These are phyloP conservation scores for Anarrhichthys ocellatus DNA, from an alignment of 2,113 vertebrate species.

Conservation along the genomic window DNA sequence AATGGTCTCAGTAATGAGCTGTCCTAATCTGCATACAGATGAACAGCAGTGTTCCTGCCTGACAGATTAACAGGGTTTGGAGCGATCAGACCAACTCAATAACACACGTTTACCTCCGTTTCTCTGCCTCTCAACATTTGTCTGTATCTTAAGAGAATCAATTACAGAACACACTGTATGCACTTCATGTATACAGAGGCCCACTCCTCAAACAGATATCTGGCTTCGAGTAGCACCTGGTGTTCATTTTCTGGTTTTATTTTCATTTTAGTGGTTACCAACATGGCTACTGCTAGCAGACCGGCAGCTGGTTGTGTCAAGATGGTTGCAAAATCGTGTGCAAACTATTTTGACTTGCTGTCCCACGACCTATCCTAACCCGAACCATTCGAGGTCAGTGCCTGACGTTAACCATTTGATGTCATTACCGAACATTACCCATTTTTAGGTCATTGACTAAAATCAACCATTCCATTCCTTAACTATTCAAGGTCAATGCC, in stretches of 20 bases:
- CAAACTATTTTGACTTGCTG: no score
- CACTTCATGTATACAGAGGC: background rate
- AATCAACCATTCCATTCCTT: no score
- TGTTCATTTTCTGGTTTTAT: background rate
- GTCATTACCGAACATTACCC: no score
- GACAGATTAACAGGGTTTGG: slow-evolving; percentile 30
- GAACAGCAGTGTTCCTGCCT: slow-evolving; percentile 37
- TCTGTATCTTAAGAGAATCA: background rate
- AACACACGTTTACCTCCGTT: slow-evolving; percentile 23
- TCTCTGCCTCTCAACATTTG: background rate
- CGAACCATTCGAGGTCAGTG: no score
- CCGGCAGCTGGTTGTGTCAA: no score
- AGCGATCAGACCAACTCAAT: slow-evolving; percentile 28
- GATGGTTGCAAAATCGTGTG: no score
- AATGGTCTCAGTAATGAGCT: slow-evolving; percentile 65
- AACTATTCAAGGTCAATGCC: no score
- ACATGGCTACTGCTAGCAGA: background rate
- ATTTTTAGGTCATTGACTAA: no score
- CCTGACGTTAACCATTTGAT: no score
- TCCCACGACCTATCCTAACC: no score
- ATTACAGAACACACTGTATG: background rate
- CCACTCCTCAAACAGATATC: background rate
- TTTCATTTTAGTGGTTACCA: background rate
- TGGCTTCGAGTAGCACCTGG: background rate
- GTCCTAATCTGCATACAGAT: slow-evolving; percentile 77